phyloP scores from a whole-genome alignment of 2,888 invertebrate species.

The Eucriotettix oculatus region DNA sequence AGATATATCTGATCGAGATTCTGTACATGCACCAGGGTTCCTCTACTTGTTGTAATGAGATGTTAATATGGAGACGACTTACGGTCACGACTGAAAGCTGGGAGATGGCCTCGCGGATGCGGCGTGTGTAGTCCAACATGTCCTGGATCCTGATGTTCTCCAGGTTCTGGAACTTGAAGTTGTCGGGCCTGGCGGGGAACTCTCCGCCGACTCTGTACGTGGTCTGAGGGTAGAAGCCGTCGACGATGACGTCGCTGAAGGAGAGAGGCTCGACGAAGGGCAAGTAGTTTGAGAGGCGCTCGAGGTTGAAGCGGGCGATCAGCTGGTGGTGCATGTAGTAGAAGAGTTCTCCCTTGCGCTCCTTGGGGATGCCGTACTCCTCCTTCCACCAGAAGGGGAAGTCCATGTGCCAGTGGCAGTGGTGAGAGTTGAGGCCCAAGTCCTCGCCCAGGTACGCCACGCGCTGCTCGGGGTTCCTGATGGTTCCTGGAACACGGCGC shows the following conservation, averaged over 20 bases:
- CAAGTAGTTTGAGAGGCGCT: conserved; percentile 51
- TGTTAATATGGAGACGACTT: not conserved
- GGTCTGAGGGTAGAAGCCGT: conserved; percentile 37
- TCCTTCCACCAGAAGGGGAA: conserved; percentile 47
- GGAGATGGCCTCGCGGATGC: conserved; percentile 38
- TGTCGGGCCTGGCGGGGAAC: conserved; percentile 33
- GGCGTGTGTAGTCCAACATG: conserved; percentile 34
- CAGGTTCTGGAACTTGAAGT: conserved; percentile 27
- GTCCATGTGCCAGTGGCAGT: conserved; percentile 38
- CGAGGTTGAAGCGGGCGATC: conserved; percentile 41
- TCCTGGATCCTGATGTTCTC: conserved; percentile 23
- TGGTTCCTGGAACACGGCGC: not conserved
- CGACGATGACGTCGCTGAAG: conserved; percentile 22
- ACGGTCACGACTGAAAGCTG: conserved; percentile 7
- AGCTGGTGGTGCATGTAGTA: conserved; percentile 18
- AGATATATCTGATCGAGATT: too few relatives aligned
- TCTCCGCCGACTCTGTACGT: conserved; percentile 36
- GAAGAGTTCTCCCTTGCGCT: conserved; percentile 42
- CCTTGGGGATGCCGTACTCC: conserved; percentile 33
- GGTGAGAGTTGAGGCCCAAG: conserved; percentile 42
- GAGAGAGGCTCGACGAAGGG: conserved; percentile 43
- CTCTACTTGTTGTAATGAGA: too few relatives aligned
- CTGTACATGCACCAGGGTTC: too few relatives aligned
- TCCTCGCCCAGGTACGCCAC: conserved; percentile 59
- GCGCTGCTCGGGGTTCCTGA: conserved; percentile 29